phyloP scores from a whole-genome alignment of 2,888 invertebrate genomes.

The Argyresthia goedartella region DNA sequence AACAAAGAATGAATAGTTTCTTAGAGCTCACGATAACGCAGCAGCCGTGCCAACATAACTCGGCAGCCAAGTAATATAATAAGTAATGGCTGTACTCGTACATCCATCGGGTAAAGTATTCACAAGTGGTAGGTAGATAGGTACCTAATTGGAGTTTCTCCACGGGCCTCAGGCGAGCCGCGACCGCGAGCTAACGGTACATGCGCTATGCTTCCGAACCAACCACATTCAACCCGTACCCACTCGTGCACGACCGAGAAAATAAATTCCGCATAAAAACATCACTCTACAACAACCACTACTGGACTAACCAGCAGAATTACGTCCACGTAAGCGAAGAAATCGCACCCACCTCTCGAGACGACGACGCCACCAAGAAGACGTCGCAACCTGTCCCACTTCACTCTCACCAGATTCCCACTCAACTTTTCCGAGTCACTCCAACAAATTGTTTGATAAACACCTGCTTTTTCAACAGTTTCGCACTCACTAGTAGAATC shows the following conservation, averaged over 20 bases:
- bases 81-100: too few species aligned
- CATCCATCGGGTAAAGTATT: too few species aligned
- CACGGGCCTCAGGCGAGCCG: constrained; percentile 11
- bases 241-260: constrained; percentile 6
- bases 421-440: constrained; percentile 29
- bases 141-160: not conserved
- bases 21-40: too few species aligned
- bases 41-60: too few species aligned
- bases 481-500: constrained; percentile 30
- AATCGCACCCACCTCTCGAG: constrained; percentile 58
- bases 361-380: constrained; percentile 38
- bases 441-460: constrained; percentile 9
- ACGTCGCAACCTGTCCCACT: constrained; percentile 47
- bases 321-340: constrained; percentile 53
- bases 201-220: constrained; percentile 27
- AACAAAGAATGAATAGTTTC: too few species aligned
- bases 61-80: too few species aligned
- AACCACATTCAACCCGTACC: constrained; percentile 29
- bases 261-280: not conserved
- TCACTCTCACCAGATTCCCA: constrained; percentile 48
- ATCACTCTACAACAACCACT: not conserved
- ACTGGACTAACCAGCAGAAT: constrained; percentile 21
- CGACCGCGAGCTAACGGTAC: constrained; percentile 51
- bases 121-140: not conserved
- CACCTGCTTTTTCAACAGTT: constrained; percentile 23